Evolutionary conservation across 1,140 invertebrate species (phyloP), one percentile per base, ranked within the genome.

Genomic region (Scylla paramamosain): DNA sequence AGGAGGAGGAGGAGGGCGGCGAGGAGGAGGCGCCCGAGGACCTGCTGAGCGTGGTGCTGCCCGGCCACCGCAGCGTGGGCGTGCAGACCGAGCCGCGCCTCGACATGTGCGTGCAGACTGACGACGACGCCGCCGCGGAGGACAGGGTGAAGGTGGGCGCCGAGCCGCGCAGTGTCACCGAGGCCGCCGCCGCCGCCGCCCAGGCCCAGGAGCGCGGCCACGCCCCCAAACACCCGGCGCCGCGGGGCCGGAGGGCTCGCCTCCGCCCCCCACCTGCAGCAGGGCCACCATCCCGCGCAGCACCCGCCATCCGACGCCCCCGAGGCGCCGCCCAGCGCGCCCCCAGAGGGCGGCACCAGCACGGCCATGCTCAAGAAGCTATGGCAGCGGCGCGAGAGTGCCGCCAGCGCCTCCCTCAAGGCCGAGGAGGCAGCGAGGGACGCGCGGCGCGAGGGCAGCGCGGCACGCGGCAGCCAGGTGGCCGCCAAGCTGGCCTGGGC

Each of bases 1-100:
- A 95, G 39, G 91, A 92, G 39, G 82, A 59, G 25, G 92, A 48
- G 89, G 96, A 96, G 59, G 97, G n/a, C 8, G 67, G n/a, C 3
- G 52, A 59, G 52, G 97, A 46, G 97, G 97, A 92, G 97, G 90
- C 86, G 67, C 83, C 46, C 25, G 92, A 52, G 90, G 96, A 96
- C 83, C 89, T 92, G 2, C 46, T 95, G 10, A 93, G 94, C 91
- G 87, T 67, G 95, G 94, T 16, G 16, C 31, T 86, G 29, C 92
- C 31, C 87, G 89, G 84, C 12, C 82, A 83, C 82, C 91, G 95
- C 32, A 95, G 92, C 39, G 94, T 96, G 16, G 95, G 93, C n/a
- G 93, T 92, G n/a, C 96, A 96, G 92, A 96, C 95, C 25, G 96
- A 96, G 31, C 93, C 95, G n/a, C 95, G 95, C 86, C 94, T 96